Base-by-base conservation (phyloP, 2,888 invertebrate species). In the Athalia cordata region DNA sequence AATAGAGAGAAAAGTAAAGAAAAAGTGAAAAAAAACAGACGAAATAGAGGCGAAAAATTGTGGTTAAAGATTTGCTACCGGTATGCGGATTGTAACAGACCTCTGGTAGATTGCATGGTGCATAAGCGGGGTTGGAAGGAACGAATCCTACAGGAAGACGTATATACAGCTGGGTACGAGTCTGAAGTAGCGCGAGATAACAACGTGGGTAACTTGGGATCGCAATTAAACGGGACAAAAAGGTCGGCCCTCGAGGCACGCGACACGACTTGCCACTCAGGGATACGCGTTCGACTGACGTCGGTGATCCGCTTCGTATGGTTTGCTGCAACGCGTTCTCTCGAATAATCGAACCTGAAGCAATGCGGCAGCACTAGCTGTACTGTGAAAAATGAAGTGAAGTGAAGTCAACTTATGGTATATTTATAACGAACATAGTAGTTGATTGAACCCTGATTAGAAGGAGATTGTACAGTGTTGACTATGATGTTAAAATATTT, bases 251-350 rank as follows among this genome's bases (percentile, higher is more conserved):
- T 72, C 59, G 47, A 59, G 72, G 72, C 72, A 72, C 72, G 72
- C 72, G 72, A 72, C 72, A 72, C 72, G 72, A 72, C 72, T 72
- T 59, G 72, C 72, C 72, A 72, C 72, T 72, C 72, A 72, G 72
- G 57, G 47, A 59, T 72, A 72, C 59, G 43, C 72, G 72, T 72
- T 72, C 72, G 59, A 72, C 72, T 72, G 72, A 72, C 72, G 72
- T 72, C 72, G 29, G 57, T 72, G 72, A 72, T 72, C 72, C 72
- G 72, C 72, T 59, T 52, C 59, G 57, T 66, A 47, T 47, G 4
- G 8, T 62, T 29, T 45, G 64, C 43, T 43, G 29, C 55, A 50
- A 55, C 43, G 29, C 29, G n/a, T 55, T 55, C n/a, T 67, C 67
- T 9, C 13, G 50, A n/a, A n/a, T 9, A 49, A n/a, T 57, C 45